Evolutionary conservation across 2,113 vertebrate species (phyloP).

Genomic region (Trogon melanurus): DNA sequence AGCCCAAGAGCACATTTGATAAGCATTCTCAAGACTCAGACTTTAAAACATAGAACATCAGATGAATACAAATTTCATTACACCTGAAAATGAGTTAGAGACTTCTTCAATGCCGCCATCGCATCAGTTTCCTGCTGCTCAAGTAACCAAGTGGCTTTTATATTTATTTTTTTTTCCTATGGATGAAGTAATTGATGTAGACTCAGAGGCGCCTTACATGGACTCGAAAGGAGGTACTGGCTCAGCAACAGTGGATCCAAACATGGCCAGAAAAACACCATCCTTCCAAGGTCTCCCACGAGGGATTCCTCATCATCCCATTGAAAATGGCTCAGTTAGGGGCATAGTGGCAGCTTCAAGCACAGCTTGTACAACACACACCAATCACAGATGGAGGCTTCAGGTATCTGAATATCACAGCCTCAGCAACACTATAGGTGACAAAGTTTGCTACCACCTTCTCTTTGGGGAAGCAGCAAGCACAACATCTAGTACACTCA

Average conservation of each 20-base stretch:
- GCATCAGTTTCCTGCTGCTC: background rate
- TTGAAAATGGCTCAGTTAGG: background rate
- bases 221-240: background rate
- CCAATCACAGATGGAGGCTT: background rate
- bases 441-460: background rate
- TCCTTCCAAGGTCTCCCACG: background rate
- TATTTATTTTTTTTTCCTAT: too few species aligned
- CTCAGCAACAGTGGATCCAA: background rate
- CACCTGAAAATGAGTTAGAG: background rate
- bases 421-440: background rate
- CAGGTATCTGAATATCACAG: background rate
- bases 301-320: background rate
- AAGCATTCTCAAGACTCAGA: background rate
- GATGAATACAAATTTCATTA: background rate
- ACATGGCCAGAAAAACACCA: background rate
- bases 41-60: background rate
- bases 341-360: background rate
- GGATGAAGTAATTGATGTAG: background rate
- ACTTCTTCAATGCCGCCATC: background rate
- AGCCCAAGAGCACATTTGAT: background rate
- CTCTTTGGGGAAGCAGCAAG: background rate
- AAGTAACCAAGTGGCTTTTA: background rate
- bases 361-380: background rate
- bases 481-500: background rate
- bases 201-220: background rate